Conservation (phyloP, 2,113 vertebrate genomes). For the Otocyon megalotis region DNA sequence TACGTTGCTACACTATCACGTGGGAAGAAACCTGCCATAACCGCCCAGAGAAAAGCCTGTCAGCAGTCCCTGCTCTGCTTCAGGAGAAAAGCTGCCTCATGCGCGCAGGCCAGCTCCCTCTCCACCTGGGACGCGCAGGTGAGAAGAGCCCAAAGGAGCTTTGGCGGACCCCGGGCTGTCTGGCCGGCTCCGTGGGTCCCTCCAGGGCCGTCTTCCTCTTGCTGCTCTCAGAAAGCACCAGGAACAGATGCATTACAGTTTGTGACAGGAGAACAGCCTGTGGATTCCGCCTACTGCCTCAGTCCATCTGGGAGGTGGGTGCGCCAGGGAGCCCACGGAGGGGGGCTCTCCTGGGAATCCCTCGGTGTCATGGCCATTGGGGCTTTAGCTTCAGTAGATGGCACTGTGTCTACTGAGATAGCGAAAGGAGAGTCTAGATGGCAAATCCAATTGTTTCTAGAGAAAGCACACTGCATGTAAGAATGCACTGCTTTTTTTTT, state of each 20-base stretch:
- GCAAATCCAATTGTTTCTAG: conserved; percentile 67
- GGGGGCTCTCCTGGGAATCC: conserved; percentile 81
- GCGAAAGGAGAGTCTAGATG: not conserved
- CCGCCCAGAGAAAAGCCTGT: not conserved
- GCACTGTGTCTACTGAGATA: conserved; percentile 80
- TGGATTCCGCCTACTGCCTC: conserved; percentile 80
- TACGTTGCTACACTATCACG: not conserved
- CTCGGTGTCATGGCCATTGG: conserved; percentile 65
- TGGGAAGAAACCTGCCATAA: conserved; percentile 20
- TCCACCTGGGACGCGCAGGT: not conserved
- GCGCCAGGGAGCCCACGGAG: conserved; percentile 74
- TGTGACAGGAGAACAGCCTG: conserved; percentile 83
- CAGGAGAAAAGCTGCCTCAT: not conserved
- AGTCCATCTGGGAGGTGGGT: conserved; percentile 83
- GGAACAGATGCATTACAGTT: conserved; percentile 81
- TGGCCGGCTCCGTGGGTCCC: conserved; percentile 45
- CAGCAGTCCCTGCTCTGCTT: not conserved
- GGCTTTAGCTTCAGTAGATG: conserved; percentile 81
- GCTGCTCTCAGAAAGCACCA: conserved; percentile 79
- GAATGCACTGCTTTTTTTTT: conserved; percentile 32
- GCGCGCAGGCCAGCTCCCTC: not conserved
- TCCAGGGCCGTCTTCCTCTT: conserved; percentile 57
- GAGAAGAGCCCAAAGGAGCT: not conserved
- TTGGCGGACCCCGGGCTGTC: conserved; percentile 10
- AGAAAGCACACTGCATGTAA: conserved; percentile 56